These are phyloP conservation scores for Mimumesa dahlbomi DNA, from an alignment of 2,888 invertebrate genomes.

Conservation along the genomic window DNA sequence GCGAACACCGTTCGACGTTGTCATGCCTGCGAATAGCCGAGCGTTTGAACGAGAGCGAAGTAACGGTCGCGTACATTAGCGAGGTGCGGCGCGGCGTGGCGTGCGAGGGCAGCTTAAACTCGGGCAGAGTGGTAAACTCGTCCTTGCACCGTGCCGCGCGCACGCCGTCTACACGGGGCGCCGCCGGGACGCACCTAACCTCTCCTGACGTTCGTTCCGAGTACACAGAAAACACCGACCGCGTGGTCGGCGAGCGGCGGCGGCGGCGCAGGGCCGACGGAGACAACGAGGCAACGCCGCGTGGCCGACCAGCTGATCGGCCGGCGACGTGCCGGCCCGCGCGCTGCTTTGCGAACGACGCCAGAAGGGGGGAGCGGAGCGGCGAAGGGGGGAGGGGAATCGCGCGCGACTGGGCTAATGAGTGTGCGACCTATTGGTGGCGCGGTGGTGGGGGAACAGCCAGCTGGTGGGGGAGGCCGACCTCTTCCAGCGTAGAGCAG, in stretches of 20 bases:
- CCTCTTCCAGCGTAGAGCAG: conserved; percentile 14
- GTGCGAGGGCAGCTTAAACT: conserved; percentile 35
- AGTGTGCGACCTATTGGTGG: conserved; percentile 78
- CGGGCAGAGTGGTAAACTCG: conserved; percentile 36
- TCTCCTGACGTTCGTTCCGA: conserved; percentile 35
- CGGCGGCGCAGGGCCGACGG: conserved; percentile 66
- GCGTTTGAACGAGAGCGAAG: not conserved
- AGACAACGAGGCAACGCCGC: conserved; percentile 71
- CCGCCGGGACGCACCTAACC: conserved; percentile 55
- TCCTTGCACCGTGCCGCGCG: conserved; percentile 57
- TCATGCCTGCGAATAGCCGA: too few relatives aligned
- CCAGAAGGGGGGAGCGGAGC: too few relatives aligned
- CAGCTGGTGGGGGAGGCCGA: conserved; percentile 33
- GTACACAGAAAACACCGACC: conserved; percentile 67
- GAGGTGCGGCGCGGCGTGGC: too few relatives aligned
- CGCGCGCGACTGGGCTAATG: conserved; percentile 79
- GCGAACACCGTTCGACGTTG: not conserved
- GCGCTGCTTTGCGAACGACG: too few relatives aligned
- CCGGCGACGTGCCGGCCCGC: conserved; percentile 88
- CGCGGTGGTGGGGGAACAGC: conserved; percentile 55
- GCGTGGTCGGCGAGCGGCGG: conserved; percentile 64
- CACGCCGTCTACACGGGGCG: conserved; percentile 49
- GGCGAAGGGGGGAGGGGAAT: conserved; percentile 73
- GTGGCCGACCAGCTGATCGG: conserved; percentile 83
- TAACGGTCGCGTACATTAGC: too few relatives aligned